phyloP scores from a whole-genome alignment of 35 echinoderm and acorn worm genomes.

The Ophiothrix spiculata region DNA sequence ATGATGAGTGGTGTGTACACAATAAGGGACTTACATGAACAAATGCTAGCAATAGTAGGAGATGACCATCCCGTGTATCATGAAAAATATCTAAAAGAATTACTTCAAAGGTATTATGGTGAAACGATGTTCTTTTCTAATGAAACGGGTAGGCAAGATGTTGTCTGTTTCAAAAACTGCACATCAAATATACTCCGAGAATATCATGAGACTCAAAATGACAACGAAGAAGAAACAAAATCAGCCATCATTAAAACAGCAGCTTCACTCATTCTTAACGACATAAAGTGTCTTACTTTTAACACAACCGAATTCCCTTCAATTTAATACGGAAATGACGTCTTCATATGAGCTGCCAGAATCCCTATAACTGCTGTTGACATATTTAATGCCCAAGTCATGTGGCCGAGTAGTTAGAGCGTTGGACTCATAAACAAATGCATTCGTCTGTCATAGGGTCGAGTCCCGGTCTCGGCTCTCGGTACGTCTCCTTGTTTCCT shows the following conservation, averaged over 20 bases:
- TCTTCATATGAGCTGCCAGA: conserved; percentile 37
- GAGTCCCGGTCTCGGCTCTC: too few relatives aligned
- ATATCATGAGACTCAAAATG: conserved; percentile 11
- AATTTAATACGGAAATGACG: conserved; percentile 51
- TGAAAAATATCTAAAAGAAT: conserved; percentile 31
- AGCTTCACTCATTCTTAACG: conserved; percentile 43
- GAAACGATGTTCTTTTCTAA: too few relatives aligned
- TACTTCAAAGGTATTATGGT: conserved; percentile 43
- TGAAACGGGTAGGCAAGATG: conserved; percentile 43
- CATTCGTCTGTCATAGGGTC: too few relatives aligned
- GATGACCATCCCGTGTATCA: conserved; percentile 41
- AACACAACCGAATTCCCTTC: conserved; percentile 44
- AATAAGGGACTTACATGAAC: conserved; percentile 36
- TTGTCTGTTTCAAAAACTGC: conserved; percentile 40
- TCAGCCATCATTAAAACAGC: conserved; percentile 54
- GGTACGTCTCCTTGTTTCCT: too few relatives aligned
- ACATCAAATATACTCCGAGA: conserved; percentile 42
- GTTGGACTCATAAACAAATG: too few relatives aligned
- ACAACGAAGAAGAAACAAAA: conserved; percentile 34
- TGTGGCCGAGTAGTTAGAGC: too few relatives aligned
- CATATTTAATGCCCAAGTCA: conserved; percentile 34
- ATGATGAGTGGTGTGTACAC: conserved; percentile 52
- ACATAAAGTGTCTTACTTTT: conserved; percentile 57
- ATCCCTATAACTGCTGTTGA: conserved; percentile 32
- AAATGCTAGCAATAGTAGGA: conserved; percentile 31